Base-by-base conservation (phyloP, 2,797 vertebrate genomes). In the Heliangelus exortis region DNA sequence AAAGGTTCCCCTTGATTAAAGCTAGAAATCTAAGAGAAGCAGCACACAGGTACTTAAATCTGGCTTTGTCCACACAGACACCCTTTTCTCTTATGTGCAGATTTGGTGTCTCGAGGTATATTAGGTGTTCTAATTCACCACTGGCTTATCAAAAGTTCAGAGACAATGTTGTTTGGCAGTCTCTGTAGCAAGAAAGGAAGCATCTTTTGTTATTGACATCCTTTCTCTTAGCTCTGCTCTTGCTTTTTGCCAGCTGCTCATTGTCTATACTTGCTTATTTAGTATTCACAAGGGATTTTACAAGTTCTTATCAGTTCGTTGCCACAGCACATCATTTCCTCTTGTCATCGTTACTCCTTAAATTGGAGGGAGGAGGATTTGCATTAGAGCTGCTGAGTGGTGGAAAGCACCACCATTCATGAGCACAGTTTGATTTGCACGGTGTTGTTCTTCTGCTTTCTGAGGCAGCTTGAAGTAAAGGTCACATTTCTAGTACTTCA, bases 161-260 rank as follows among this genome's bases (percentile, higher is more conserved):
- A 94, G 95, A 93, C 89, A 96, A 85, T 97, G 95, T 94, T 96
- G 93, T 96, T 97, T 97, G 94, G 87, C 92, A 95, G 92, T 95
- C 95, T 96, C 96, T 94, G 91, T 94, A 94, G 95, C 96, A 97
- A 95, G 95, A 97, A 90, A 97, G 96, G 96, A 97, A 97, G 81
- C 89, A 90, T 97, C 95, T 97, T 97, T 97, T 97, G 95, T 97
- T 97, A 96, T 91, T 96, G 96, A 97, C 96, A 96, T 97, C 96
- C 96, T 97, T 97, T 98, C 95, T 97, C 90, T 90, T 97, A 94
- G 95, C 92, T 94, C 91, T 92, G 94, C 87, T 97, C 96, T 84
- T 97, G 89, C 95, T 97, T 97, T 97, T 97, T 95, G 92, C 91
- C 96, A 96, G 95, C 95, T 97, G 84, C 88, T 97, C 87, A 95